These are phyloP conservation scores for Eclectus roratus DNA, from an alignment of 2,113 vertebrate species.

Conservation along the genomic window DNA sequence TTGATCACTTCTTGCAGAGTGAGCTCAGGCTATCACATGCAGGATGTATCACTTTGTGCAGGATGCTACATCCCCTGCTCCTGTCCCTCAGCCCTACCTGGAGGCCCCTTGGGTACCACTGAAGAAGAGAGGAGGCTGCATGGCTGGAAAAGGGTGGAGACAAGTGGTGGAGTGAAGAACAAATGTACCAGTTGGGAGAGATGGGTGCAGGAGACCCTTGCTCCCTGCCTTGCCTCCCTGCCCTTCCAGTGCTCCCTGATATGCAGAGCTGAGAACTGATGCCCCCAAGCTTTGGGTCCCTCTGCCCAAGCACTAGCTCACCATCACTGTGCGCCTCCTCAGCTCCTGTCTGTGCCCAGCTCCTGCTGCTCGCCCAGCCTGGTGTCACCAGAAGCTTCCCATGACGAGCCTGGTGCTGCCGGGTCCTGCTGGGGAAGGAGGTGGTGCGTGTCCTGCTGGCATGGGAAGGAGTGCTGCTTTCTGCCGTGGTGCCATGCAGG, in stretches of 20 bases:
- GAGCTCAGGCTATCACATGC: not conserved
- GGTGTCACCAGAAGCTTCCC: not conserved
- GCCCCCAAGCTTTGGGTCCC: not conserved
- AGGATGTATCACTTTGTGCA: not conserved
- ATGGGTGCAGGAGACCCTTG: not conserved
- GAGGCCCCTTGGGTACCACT: not conserved
- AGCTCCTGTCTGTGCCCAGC: fast-evolving
- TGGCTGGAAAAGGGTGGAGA: not conserved
- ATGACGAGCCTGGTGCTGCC: fast-evolving
- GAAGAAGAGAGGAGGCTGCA: not conserved
- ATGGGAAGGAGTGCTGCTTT: not conserved
- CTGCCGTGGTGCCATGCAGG: not conserved
- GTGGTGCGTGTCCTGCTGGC: fast-evolving
- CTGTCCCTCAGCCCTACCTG: not conserved
- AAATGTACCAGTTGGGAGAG: not conserved
- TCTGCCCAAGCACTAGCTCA: not conserved
- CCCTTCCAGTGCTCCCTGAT: not conserved
- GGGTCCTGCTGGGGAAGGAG: not conserved
- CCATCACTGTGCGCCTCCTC: fast-evolving
- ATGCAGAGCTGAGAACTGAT: fast-evolving
- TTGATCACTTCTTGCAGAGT: not conserved
- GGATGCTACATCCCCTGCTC: not conserved
- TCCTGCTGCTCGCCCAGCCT: not conserved
- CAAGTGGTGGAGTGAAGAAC: not conserved
- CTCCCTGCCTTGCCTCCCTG: not conserved